Percentiles rank a stretch among this genome's conserved stretches.
These are phyloP conservation scores for Poecilia wingei DNA, from an alignment of 2,797 vertebrate species.

Conservation along the genomic window DNA sequence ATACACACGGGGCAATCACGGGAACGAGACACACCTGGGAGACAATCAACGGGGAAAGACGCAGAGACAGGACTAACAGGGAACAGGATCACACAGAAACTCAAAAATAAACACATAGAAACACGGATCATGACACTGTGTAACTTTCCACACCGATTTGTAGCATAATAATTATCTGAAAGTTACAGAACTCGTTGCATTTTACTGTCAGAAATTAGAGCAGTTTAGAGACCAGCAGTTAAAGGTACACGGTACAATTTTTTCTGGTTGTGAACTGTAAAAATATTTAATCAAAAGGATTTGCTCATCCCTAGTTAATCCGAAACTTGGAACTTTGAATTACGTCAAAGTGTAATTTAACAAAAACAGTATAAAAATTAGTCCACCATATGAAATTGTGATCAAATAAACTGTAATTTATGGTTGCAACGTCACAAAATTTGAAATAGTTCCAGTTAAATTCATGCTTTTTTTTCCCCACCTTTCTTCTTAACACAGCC, in stretches of 20 bases:
- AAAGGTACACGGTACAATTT: not conserved
- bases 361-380: not conserved
- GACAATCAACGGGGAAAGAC: too few relatives aligned
- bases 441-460: not conserved
- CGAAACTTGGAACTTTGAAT: not conserved
- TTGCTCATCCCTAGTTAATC: not conserved
- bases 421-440: not conserved
- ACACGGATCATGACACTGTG: too few relatives aligned
- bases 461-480: not conserved
- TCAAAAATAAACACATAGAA: too few relatives aligned
- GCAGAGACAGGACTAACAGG: too few relatives aligned
- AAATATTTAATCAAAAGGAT: not conserved
- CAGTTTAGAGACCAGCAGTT: not conserved
- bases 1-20: too few relatives aligned
- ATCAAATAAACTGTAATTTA: not conserved
- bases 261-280: not conserved
- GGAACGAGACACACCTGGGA: too few relatives aligned
- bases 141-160: not conserved
- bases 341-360: not conserved
- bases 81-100: too few relatives aligned
- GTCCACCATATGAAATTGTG: not conserved
- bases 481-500: not conserved
- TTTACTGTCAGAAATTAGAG: not conserved
- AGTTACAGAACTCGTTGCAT: not conserved
- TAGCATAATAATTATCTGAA: not conserved